Evolutionary conservation across 2,888 invertebrate genomes (phyloP).

Genomic region (Sarcophaga carnaria): DNA sequence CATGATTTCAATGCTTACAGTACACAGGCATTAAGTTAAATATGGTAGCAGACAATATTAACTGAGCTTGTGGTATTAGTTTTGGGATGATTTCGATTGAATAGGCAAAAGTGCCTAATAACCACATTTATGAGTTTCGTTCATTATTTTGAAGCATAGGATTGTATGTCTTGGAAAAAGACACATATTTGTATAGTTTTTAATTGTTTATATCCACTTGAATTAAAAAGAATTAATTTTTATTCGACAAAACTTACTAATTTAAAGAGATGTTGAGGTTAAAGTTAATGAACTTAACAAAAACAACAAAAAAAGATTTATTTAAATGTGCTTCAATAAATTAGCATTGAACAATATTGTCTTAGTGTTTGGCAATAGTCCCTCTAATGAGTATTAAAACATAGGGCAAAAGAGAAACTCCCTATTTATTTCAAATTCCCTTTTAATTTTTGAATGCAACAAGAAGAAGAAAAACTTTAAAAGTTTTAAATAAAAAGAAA

Average conservation of each 20-base stretch:
- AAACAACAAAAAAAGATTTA: neutral
- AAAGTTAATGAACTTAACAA: constrained; percentile 14
- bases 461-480: constrained; percentile 33
- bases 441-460: constrained; percentile 20
- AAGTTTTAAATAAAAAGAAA: constrained; percentile 37
- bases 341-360: constrained; percentile 30
- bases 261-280: neutral
- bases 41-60: neutral
- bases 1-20: too few relatives aligned
- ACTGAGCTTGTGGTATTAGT: too few relatives aligned
- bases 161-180: neutral
- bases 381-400: neutral
- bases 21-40: neutral
- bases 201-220: constrained; percentile 15
- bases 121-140: neutral
- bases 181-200: neutral
- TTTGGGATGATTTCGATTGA: too few relatives aligned
- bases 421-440: constrained; percentile 23
- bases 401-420: constrained; percentile 46
- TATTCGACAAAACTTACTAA: neutral
- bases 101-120: too few relatives aligned
- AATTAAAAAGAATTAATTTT: constrained; percentile 4
- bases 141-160: neutral
- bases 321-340: constrained; percentile 37
- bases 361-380: constrained; percentile 30